These are phyloP conservation scores for Melangyna quadrimaculata DNA, from an alignment of 2,888 invertebrate genomes.

Conservation along the genomic window DNA sequence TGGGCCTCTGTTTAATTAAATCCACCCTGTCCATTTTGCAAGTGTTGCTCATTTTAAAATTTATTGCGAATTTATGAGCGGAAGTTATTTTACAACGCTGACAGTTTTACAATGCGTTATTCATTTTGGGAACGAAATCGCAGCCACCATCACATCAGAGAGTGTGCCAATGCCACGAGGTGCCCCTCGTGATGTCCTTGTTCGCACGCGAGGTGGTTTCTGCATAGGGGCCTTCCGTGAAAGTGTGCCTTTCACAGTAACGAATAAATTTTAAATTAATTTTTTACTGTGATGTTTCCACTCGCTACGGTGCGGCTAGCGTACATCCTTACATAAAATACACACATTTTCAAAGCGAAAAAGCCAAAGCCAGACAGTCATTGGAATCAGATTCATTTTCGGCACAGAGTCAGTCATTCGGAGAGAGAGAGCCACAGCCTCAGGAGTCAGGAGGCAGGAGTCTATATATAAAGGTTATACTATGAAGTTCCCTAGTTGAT, in stretches of 20 bases:
- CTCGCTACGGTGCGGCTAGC: too few species aligned
- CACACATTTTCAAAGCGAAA: not conserved
- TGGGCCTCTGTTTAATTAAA: not conserved
- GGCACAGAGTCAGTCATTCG: conserved; percentile 5
- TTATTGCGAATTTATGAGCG: conserved; percentile 71
- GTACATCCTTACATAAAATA: not conserved
- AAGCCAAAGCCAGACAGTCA: conserved; percentile 40
- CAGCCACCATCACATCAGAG: conserved; percentile 20
- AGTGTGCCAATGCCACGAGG: conserved; percentile 1
- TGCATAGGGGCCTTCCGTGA: not conserved
- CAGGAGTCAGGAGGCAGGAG: too few species aligned
- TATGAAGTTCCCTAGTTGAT: conserved; percentile 25
- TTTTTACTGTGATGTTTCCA: conserved; percentile 49
- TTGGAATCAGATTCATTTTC: conserved; percentile 59
- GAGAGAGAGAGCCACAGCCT: not conserved
- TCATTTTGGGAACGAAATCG: conserved; percentile 53
- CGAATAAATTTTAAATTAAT: conserved; percentile 67
- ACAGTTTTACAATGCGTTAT: conserved; percentile 71
- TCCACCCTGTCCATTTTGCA: conserved; percentile 18
- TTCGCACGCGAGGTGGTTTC: not conserved
- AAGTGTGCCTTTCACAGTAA: conserved; percentile 26
- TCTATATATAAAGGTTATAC: not conserved
- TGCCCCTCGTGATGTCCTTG: not conserved
- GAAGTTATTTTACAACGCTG: conserved; percentile 70
- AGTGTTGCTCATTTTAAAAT: conserved; percentile 70